phyloP scores from a whole-genome alignment of 2,113 vertebrate genomes.

The Thunnus thynnus region DNA sequence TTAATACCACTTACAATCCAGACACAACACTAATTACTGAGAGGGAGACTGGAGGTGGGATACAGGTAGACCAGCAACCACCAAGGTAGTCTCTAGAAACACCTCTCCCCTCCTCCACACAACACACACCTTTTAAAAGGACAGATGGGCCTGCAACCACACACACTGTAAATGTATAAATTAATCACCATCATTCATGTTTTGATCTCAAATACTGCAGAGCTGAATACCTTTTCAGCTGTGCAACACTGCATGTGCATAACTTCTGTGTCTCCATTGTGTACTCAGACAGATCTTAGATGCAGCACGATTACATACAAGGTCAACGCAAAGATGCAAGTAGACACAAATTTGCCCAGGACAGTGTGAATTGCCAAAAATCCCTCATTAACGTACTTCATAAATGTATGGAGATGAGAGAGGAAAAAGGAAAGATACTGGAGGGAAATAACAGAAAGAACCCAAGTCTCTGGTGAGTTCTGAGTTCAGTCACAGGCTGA shows the following conservation, averaged over 20 bases:
- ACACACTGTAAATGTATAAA: neutral
- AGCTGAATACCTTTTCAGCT: neutral
- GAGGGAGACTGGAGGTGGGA: conserved; percentile 23
- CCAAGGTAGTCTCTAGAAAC: neutral
- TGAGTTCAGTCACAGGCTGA: no score
- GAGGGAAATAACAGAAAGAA: no score
- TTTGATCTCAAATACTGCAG: neutral
- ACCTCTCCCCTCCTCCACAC: neutral
- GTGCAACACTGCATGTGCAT: neutral
- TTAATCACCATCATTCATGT: neutral
- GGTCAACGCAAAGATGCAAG: no score
- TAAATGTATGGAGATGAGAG: no score
- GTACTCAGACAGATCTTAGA: no score
- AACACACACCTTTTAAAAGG: neutral
- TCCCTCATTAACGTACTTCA: no score
- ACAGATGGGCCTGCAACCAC: neutral
- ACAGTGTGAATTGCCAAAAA: no score
- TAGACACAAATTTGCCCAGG: no score
- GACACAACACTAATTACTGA: conserved; percentile 44
- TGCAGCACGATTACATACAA: no score
- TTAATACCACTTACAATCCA: conserved; percentile 53
- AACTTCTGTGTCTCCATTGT: neutral
- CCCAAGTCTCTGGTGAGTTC: no score
- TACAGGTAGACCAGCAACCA: conserved; percentile 81
- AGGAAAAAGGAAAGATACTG: no score